Evolutionary conservation across 35 echinoderm and acorn worm genomes (phyloP).

Genomic region (Heliocidaris erythrogramma): DNA sequence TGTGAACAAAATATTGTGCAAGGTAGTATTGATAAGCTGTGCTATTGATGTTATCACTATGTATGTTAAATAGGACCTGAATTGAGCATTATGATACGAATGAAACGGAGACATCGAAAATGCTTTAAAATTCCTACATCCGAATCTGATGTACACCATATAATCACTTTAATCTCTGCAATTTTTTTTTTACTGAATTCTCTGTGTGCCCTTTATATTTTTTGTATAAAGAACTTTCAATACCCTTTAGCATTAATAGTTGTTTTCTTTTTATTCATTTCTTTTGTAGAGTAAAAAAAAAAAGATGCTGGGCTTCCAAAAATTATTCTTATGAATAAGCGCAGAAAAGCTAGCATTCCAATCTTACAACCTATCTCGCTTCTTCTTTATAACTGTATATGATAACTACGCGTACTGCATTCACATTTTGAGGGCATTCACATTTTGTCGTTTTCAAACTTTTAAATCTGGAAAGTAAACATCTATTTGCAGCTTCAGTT

Average conservation of each 20-base stretch:
- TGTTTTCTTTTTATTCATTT: not conserved
- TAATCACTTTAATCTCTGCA: not conserved
- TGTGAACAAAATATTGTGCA: not conserved
- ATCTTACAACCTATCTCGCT: not conserved
- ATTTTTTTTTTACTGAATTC: not conserved
- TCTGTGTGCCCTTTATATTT: not conserved
- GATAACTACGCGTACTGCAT: too few species aligned
- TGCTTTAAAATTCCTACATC: not conserved
- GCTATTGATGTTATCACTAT: too few species aligned
- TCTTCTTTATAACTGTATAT: not conserved
- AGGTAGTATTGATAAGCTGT: not conserved
- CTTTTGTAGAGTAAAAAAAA: not conserved
- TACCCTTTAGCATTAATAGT: not conserved
- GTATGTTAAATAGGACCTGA: not conserved
- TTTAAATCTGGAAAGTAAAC: not conserved
- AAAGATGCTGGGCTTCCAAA: constrained; percentile 8
- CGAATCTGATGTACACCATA: not conserved
- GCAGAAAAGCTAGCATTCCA: constrained; percentile 1
- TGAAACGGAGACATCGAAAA: not conserved
- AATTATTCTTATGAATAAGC: not conserved
- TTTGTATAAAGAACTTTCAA: not conserved
- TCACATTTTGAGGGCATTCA: not conserved
- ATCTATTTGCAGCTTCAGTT: not conserved
- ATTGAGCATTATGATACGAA: not conserved
- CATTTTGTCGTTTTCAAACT: not conserved